Conservation (phyloP, 2,888 invertebrate species). For the Aspidiotus destructor region DNA sequence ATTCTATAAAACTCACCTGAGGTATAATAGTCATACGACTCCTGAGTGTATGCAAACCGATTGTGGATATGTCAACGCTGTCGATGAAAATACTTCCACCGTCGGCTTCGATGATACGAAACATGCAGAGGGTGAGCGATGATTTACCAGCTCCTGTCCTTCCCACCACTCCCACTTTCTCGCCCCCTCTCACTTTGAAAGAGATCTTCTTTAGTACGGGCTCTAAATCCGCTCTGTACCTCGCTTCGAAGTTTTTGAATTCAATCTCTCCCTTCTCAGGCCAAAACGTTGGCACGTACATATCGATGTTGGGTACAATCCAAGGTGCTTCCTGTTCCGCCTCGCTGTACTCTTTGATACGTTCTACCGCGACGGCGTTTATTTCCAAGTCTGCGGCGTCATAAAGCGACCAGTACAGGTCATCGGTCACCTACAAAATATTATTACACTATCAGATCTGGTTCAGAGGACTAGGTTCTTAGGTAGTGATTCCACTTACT, state of each 20-base stretch:
- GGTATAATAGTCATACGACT: conserved; percentile 49
- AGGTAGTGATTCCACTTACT: conserved; percentile 45
- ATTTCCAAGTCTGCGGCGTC: conserved; percentile 96
- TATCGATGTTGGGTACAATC: conserved; percentile 39
- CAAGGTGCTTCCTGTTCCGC: conserved; percentile 51
- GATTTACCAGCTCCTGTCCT: conserved; percentile 88
- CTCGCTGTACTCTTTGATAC: conserved; percentile 91
- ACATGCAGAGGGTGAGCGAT: conserved; percentile 74
- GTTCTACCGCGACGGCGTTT: conserved; percentile 92
- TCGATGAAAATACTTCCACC: conserved; percentile 74
- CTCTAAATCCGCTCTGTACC: conserved; percentile 78
- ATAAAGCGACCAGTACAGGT: conserved; percentile 88
- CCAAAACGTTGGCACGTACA: conserved; percentile 49
- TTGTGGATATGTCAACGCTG: conserved; percentile 63
- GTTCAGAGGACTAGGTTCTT: too few relatives aligned
- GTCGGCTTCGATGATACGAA: conserved; percentile 80
- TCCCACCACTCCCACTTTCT: conserved; percentile 71
- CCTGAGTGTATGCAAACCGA: conserved; percentile 78
- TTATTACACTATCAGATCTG: neutral
- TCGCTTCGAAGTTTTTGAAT: conserved; percentile 71
- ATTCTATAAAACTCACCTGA: conserved; percentile 39
- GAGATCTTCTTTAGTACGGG: conserved; percentile 71
- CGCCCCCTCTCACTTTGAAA: conserved; percentile 67
- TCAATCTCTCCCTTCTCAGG: conserved; percentile 69
- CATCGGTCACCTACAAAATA: conserved; percentile 69